These are phyloP conservation scores for Agelastica alni DNA, from an alignment of 2,888 invertebrate genomes.

Conservation along the genomic window DNA sequence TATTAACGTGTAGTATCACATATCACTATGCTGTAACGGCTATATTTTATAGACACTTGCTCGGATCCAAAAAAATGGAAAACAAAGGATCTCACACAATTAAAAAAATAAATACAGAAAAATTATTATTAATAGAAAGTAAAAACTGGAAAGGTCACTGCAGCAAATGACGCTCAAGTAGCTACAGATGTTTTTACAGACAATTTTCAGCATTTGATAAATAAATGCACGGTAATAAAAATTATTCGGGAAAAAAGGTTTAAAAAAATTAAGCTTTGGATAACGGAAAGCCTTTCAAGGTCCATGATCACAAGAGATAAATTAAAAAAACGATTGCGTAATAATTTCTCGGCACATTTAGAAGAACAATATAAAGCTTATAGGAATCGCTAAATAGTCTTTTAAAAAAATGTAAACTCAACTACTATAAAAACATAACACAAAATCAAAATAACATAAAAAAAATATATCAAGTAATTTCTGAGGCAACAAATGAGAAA, in stretches of 20 bases:
- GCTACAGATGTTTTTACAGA: neutral
- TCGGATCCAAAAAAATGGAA: constrained; percentile 13
- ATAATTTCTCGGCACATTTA: constrained; percentile 4
- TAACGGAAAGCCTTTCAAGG: neutral
- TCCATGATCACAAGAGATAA: too few species aligned
- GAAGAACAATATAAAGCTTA: constrained; percentile 15
- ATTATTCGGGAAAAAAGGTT: neutral
- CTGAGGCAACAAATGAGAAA: neutral
- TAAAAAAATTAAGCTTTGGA: too few species aligned
- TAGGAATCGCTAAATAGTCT: constrained; percentile 12
- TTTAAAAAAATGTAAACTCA: too few species aligned
- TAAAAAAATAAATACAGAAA: constrained; percentile 19
- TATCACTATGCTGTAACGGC: too few species aligned
- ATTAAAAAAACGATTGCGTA: constrained; percentile 8
- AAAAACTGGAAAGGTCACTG: constrained; percentile 16
- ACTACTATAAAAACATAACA: neutral
- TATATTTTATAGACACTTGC: constrained; percentile 19
- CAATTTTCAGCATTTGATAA: too few species aligned
- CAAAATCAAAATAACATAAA: neutral
- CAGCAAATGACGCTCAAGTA: constrained; percentile 16
- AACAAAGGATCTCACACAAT: constrained; percentile 13
- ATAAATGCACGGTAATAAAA: constrained; percentile 1
- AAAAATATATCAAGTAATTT: neutral
- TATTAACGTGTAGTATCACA: too few species aligned
- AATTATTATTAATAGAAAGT: constrained; percentile 16